Evolutionary conservation across 2,797 vertebrate species (phyloP).

Genomic region (Gambusia yucatana): DNA sequence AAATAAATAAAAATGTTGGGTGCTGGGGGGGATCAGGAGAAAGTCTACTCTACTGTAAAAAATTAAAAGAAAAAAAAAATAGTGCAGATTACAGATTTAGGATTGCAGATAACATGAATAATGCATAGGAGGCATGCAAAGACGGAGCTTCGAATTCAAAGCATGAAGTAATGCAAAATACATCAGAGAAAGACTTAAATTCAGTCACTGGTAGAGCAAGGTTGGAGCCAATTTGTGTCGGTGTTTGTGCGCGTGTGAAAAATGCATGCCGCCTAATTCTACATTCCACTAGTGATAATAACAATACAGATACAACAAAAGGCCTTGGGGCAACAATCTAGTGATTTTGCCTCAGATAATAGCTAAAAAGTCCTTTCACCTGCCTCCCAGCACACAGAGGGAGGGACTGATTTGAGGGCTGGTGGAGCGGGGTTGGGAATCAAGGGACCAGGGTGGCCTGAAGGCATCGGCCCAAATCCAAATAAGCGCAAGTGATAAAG

Average conservation of each 20-base stretch:
- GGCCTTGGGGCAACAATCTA: slow-evolving; percentile 25
- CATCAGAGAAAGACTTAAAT: slow-evolving; percentile 52
- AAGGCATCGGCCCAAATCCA: slow-evolving; percentile 78
- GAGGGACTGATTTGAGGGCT: slow-evolving; percentile 54
- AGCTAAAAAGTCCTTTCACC: slow-evolving; percentile 44
- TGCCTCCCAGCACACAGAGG: slow-evolving; percentile 61
- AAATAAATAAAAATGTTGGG: not conserved
- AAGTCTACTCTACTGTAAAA: slow-evolving; percentile 21
- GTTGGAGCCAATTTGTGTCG: slow-evolving; percentile 50
- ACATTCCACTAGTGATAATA: slow-evolving; percentile 58
- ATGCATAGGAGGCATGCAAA: slow-evolving; percentile 59
- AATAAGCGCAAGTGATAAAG: slow-evolving; percentile 53
- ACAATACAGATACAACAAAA: slow-evolving; percentile 31
- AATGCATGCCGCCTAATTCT: slow-evolving; percentile 45
- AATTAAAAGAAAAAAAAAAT: slow-evolving; percentile 31
- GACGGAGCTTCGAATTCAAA: slow-evolving; percentile 54
- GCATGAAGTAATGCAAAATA: slow-evolving; percentile 60
- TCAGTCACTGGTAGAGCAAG: slow-evolving; percentile 43
- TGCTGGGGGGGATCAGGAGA: not conserved
- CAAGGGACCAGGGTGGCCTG: slow-evolving; percentile 61
- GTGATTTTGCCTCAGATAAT: slow-evolving; percentile 54
- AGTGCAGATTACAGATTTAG: slow-evolving; percentile 40
- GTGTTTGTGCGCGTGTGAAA: slow-evolving; percentile 36
- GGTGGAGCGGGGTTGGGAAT: slow-evolving; percentile 47
- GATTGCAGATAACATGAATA: slow-evolving; percentile 60